Evolutionary conservation across 2,888 invertebrate species (phyloP), one percentile per base, ranked within the genome.

Genomic region (Rapana venosa): DNA sequence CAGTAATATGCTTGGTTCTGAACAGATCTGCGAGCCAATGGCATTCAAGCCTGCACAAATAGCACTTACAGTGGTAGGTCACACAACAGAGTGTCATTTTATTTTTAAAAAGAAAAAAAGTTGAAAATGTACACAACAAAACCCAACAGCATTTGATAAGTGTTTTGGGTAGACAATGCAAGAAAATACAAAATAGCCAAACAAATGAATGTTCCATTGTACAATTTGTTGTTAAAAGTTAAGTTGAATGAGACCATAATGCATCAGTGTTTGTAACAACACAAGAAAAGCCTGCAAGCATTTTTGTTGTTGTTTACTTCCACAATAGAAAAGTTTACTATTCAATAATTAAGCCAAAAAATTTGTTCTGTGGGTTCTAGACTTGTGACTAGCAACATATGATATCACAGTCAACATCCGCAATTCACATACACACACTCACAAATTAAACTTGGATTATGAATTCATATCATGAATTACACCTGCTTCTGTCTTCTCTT

Each of bases 341-440:
- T 66, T 17, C 13, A 22, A 6, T 66, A 66, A 66, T 22, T 26
- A 26, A n/a, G 11, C n/a, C n/a, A 15, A 81, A 30, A 8, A 13
- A 20, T 83, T 81, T 83, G 47, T 83, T 36, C 47, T 26, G 30
- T 47, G 47, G 20, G 81, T 47, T 11, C 47, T 15, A 22, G 36
- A 83, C 26, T 83, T 36, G 81, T 83, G 81, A 83, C 81, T 83
- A 83, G 81, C 30, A 83, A 22, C 35, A 47, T 47, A 11, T 47
- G 81, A 22, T 83, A 83, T 83, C 81, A 83, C 81, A 83, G 81
- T 83, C 81, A 13, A 79, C 79, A 17, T 47, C 47, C 47, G 47
- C 47, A 47, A 47, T 47, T 47, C 47, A 47, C 47, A 47, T 47
- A 47, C 47, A 47, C 47, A 47, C 47, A 47, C 47, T 5, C 47